Conservation (phyloP, 2,888 invertebrate species). For the Tenthredo distinguenda region DNA sequence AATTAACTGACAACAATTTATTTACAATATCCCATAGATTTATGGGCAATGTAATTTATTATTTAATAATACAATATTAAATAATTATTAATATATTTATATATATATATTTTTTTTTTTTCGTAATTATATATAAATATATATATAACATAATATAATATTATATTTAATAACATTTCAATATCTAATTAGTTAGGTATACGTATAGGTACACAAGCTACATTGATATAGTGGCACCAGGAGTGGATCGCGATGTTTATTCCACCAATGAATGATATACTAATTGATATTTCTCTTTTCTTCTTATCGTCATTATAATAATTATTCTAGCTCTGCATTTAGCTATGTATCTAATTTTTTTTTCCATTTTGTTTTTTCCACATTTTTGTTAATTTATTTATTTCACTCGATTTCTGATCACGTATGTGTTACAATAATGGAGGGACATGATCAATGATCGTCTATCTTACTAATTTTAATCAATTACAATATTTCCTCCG, state of each 20-base stretch:
- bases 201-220: constrained; percentile 13
- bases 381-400: background rate
- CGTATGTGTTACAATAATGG: constrained; percentile 18
- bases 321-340: background rate
- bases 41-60: background rate
- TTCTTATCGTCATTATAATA: background rate
- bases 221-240: background rate
- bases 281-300: background rate
- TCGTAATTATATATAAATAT: too few species aligned
- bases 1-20: constrained; percentile 15
- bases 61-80: constrained; percentile 4
- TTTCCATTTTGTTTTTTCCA: background rate
- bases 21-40: background rate
- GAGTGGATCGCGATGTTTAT: background rate
- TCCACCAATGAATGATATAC: background rate
- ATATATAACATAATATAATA: background rate
- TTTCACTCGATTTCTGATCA: constrained; percentile 17
- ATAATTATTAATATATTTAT: background rate
- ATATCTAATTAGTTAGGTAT: background rate
- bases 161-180: constrained; percentile 5
- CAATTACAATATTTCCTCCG: background rate
- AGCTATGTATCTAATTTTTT: background rate
- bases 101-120: background rate
- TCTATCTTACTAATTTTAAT: background rate
- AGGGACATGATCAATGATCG: constrained; percentile 17